Base-by-base conservation (phyloP, 1,140 invertebrate species). In the Homalodisca vitripennis region DNA sequence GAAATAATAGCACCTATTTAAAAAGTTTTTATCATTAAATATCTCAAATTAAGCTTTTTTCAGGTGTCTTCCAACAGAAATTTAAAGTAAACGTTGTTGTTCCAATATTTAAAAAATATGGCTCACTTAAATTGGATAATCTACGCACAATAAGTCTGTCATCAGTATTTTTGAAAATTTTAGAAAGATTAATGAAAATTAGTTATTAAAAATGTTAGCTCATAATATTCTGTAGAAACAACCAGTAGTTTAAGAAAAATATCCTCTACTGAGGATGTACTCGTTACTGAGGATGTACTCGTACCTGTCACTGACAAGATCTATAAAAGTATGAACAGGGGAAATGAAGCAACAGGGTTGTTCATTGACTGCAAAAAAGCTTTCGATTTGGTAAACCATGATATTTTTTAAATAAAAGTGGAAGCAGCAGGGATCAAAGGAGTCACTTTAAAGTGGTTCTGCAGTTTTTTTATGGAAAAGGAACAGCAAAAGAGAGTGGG, bases 131-230 rank as follows among this genome's bases (percentile, higher is more conserved):
- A 41, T 66, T 63, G 17, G 32, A 66, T 41, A 41, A 46, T 26
- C 22, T 66, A 2, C 32, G 64, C 32, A 29, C 64, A 2, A 66
- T 66, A 22, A 66, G 64, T 46, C 46, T 66, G 32, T 32, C 46
- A n/a, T 66, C 64, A 24, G 22, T 69, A 27, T 69, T 65, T 41
- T 48, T 55, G 26, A 69, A 69, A 69, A 63, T 69, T 31, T 30
- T 62, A 14, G n/a, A n/a, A n/a, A n/a, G n/a, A n/a, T n/a, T n/a
- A n/a, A n/a, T n/a, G n/a, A n/a, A n/a, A n/a, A n/a, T 53, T 65
- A 17, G 34, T 65, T 31, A 12, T 69, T 1, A 69, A 65, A 31
- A 57, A 32, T 32, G 46, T 26, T n/a, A 69, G 60, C 64, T 24
- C 63, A 30, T 34, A 27, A 62, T 65, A 31, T 62, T 69, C 34